Percentiles rank a stretch among this genome's conserved stretches.
Evolutionary conservation across 2,888 invertebrate genomes (phyloP).

Genomic region (Apamea monoglypha): DNA sequence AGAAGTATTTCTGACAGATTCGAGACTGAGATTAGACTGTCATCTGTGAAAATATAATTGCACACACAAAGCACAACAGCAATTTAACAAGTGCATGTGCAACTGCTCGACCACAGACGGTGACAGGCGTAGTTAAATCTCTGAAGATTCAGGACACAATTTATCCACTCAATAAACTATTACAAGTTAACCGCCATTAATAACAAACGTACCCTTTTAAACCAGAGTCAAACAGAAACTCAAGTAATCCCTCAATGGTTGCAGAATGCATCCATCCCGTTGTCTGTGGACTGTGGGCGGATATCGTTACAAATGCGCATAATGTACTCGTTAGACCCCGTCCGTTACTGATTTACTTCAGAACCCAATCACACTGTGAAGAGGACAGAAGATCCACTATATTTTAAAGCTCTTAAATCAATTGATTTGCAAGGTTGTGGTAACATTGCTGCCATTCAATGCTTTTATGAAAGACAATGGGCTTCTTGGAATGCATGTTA

Average conservation of each 20-base stretch:
- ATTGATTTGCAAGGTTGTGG: neutral
- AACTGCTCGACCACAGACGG: no score
- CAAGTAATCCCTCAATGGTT: slow-evolving; percentile 35
- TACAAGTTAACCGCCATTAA: slow-evolving; percentile 3
- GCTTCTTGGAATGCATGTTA: neutral
- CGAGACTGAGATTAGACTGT: no score
- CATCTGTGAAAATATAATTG: neutral
- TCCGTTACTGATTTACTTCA: slow-evolving; percentile 65
- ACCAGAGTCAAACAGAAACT: slow-evolving; percentile 12
- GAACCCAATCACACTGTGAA: slow-evolving; percentile 16
- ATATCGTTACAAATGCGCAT: slow-evolving; percentile 68
- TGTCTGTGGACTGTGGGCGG: slow-evolving; percentile 63
- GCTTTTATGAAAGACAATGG: neutral
- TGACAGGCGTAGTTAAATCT: neutral
- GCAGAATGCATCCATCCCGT: slow-evolving; percentile 62
- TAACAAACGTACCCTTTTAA: neutral
- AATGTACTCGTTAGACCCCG: slow-evolving; percentile 66
- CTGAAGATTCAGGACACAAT: neutral
- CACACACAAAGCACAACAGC: neutral
- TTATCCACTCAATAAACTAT: neutral
- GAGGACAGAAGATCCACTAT: slow-evolving; percentile 34
- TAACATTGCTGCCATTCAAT: neutral
- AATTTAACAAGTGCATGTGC: neutral
- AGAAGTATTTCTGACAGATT: neutral
- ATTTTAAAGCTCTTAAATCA: neutral